Percentiles rank a stretch among this genome's conserved stretches.
Conservation (phyloP, 1,140 invertebrate genomes). For the Mizuhopecten yessoensis region DNA sequence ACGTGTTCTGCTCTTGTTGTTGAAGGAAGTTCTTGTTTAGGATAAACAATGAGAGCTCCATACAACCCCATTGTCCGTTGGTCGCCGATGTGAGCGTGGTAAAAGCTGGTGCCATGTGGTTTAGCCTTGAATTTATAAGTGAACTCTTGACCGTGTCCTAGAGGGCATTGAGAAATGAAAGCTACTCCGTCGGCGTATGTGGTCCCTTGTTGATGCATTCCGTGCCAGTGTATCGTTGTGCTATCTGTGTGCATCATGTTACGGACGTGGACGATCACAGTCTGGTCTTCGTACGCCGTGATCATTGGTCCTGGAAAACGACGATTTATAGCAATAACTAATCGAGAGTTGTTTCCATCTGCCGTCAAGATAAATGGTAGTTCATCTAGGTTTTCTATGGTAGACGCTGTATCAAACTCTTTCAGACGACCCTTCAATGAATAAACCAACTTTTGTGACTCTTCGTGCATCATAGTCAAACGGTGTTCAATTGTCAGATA, state of each 20-base stretch:
- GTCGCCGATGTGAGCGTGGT: constrained; percentile 77
- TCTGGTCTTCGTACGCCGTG: constrained; percentile 92
- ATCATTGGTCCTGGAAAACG: constrained; percentile 79
- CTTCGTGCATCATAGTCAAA: constrained; percentile 67
- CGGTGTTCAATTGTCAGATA: constrained; percentile 60
- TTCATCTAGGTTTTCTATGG: neutral
- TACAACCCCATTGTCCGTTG: too few species aligned
- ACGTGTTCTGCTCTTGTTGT: too few species aligned
- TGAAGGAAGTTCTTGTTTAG: too few species aligned
- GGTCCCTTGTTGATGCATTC: constrained; percentile 90
- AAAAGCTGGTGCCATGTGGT: constrained; percentile 76
- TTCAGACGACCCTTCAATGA: constrained; percentile 60
- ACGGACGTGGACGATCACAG: too few species aligned
- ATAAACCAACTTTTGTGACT: constrained; percentile 44
- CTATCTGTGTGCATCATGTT: too few species aligned
- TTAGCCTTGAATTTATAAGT: too few species aligned
- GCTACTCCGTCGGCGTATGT: constrained; percentile 96
- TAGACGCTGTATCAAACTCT: constrained; percentile 52
- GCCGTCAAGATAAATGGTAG: constrained; percentile 53
- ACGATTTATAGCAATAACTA: constrained; percentile 73
- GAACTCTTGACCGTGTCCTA: constrained; percentile 91
- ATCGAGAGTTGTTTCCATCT: constrained; percentile 70
- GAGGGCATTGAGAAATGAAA: constrained; percentile 95
- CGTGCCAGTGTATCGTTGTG: too few species aligned
- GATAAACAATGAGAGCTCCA: too few species aligned